phyloP scores from a whole-genome alignment of 2,797 vertebrate species.

The Tenualosa thibaudeaui region DNA sequence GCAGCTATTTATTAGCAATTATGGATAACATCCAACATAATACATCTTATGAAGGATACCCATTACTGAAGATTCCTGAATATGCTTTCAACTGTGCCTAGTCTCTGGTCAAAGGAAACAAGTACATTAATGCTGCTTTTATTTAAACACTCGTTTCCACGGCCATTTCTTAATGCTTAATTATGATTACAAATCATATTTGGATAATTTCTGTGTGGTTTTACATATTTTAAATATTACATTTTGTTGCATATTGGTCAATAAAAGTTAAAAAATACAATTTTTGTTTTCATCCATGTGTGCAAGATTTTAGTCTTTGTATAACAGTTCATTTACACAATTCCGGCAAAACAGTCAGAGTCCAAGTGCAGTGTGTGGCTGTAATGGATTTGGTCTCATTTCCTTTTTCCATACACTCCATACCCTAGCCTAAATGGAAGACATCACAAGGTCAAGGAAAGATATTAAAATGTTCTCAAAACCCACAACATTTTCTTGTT shows the following conservation, averaged over 20 bases:
- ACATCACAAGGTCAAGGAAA: too few relatives aligned
- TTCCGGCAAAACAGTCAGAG: too few relatives aligned
- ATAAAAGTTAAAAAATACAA: not conserved
- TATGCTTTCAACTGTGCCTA: not conserved
- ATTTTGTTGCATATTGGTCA: not conserved
- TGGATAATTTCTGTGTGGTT: slow-evolving; percentile 1
- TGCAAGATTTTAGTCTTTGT: too few relatives aligned
- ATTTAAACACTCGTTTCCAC: not conserved
- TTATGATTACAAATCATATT: not conserved
- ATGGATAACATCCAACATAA: not conserved
- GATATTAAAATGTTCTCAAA: too few relatives aligned
- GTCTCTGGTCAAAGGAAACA: not conserved
- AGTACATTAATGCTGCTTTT: not conserved
- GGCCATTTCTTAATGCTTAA: not conserved
- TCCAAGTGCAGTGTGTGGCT: too few relatives aligned
- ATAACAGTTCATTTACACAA: too few relatives aligned
- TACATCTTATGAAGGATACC: not conserved
- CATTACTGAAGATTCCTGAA: not conserved
- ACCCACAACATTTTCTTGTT: too few relatives aligned
- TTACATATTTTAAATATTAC: not conserved
- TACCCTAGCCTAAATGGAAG: too few relatives aligned
- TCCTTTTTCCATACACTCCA: too few relatives aligned
- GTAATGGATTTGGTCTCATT: too few relatives aligned
- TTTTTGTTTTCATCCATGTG: not conserved
- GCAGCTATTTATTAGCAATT: not conserved